A percentile compares a stretch with the other conserved stretches of the same genome.
These are phyloP conservation scores for Oryzias javanicus DNA, from an alignment of 2,113 vertebrate genomes.

Conservation along the genomic window DNA sequence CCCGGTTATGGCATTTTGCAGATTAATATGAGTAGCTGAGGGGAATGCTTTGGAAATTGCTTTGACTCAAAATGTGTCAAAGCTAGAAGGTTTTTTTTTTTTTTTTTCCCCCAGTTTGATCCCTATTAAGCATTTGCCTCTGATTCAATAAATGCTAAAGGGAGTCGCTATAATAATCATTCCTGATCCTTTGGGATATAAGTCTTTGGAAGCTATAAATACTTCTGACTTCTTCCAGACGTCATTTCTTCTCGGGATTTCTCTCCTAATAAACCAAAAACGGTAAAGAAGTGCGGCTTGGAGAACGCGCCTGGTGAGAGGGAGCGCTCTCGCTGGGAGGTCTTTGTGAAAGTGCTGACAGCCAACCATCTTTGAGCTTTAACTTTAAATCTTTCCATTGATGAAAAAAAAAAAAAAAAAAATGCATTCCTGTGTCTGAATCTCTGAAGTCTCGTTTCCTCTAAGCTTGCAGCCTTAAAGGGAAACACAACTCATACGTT, in stretches of 20 bases:
- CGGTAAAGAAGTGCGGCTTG: constrained; percentile 36
- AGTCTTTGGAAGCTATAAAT: constrained; percentile 66
- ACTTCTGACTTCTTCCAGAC: constrained; percentile 51
- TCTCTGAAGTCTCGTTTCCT: constrained; percentile 12
- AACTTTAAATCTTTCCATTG: constrained; percentile 35
- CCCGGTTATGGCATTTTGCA: constrained; percentile 60
- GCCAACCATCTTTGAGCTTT: constrained; percentile 38
- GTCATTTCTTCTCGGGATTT: constrained; percentile 45
- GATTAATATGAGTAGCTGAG: constrained; percentile 63
- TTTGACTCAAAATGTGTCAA: constrained; percentile 67
- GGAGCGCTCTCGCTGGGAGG: constrained; percentile 5
- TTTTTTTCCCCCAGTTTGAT: constrained; percentile 48
- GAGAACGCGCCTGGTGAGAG: constrained; percentile 26
- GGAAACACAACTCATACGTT: constrained; percentile 31
- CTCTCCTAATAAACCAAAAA: constrained; percentile 35
- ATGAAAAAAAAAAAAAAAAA: constrained; percentile 43
- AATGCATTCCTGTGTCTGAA: constrained; percentile 37
- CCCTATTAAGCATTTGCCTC: constrained; percentile 66
- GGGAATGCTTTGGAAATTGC: constrained; percentile 63
- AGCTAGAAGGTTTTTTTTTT: constrained; percentile 49
- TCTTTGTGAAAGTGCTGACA: constrained; percentile 50
- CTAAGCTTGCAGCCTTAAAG: constrained; percentile 52
- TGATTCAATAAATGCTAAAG: constrained; percentile 70
- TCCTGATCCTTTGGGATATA: constrained; percentile 57
- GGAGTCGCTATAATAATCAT: constrained; percentile 68